Evolutionary conservation across 2,888 invertebrate genomes (phyloP), one percentile per base, ranked within the genome.

Genomic region (Nebria salina): DNA sequence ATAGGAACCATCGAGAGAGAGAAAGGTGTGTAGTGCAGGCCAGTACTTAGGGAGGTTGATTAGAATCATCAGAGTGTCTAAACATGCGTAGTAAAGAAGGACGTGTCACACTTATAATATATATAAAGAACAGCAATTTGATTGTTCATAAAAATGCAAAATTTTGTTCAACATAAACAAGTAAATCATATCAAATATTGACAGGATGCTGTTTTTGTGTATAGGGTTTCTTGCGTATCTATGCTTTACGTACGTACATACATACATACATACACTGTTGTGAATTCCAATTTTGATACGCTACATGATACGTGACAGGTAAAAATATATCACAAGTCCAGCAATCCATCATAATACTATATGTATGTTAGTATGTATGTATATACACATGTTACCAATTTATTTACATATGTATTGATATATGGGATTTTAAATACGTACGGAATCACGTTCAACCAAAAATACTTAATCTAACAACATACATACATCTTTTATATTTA

Each of bases 231-330:
- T 54, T 54, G 54, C 13, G 54, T 54, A 54, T 54, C 54, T 43
- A 9, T 43, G 43, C 9, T 20, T 1, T 20, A 20, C 20, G 20
- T 20, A 20, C 20, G 1, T 20, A 20, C 20, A 20, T 20, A 20
- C 20, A 20, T 20, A 20, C 20, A 20, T 20, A 20, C 7, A 9
- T 43, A 43, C 43, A 43, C 43, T 54, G 54, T 54, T 54, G 13
- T 54, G 54, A 54, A 54, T 54, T 54, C 54, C 54, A 54, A 54
- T 54, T 54, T 54, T 54, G 54, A 54, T 54, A 11, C 54, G 4
- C 54, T 8, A 54, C 54, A 54, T 54, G 54, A 54, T 54, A 54
- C 54, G 70, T 70, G 70, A 70, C 70, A 70, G 70, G 70, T 70
- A 70, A 70, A 70, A 70, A 70, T 70, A 70, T 70, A 15, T 70